Evolutionary conservation across 1,140 invertebrate genomes (phyloP).

Genomic region (Sarcophaga peregrina): DNA sequence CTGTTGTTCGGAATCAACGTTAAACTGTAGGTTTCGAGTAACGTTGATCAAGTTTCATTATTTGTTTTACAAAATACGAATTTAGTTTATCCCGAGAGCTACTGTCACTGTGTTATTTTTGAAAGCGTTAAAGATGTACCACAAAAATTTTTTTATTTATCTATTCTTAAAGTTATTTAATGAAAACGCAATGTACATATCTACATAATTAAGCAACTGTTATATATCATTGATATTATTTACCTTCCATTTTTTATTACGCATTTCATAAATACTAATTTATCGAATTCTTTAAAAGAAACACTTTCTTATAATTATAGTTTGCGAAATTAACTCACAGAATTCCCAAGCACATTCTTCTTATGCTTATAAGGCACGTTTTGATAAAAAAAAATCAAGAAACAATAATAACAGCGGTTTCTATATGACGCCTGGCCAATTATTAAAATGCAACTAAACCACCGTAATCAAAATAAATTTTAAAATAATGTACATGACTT

Average conservation of each 20-base stretch:
- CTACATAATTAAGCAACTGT: too few relatives aligned
- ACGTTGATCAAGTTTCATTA: too few relatives aligned
- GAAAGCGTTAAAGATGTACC: too few relatives aligned
- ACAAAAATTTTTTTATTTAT: too few relatives aligned
- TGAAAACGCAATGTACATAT: too few relatives aligned
- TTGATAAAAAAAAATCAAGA: background rate
- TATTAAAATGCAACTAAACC: constrained; percentile 2
- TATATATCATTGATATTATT: background rate
- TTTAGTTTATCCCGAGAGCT: too few relatives aligned
- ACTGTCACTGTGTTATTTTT: too few relatives aligned
- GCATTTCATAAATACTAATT: background rate
- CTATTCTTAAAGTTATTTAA: too few relatives aligned
- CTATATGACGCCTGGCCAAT: background rate
- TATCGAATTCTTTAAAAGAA: background rate
- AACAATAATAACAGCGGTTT: background rate
- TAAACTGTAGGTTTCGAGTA: too few relatives aligned
- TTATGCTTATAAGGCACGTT: background rate
- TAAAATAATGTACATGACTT: background rate
- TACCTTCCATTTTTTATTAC: background rate
- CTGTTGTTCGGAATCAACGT: too few relatives aligned
- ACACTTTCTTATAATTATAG: background rate
- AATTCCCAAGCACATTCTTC: background rate
- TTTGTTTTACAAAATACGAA: too few relatives aligned
- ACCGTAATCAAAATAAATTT: background rate
- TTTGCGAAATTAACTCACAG: background rate